These are phyloP conservation scores for Siderastrea radians DNA, from an alignment of 92 coral and sea anemone genomes.

Conservation along the genomic window DNA sequence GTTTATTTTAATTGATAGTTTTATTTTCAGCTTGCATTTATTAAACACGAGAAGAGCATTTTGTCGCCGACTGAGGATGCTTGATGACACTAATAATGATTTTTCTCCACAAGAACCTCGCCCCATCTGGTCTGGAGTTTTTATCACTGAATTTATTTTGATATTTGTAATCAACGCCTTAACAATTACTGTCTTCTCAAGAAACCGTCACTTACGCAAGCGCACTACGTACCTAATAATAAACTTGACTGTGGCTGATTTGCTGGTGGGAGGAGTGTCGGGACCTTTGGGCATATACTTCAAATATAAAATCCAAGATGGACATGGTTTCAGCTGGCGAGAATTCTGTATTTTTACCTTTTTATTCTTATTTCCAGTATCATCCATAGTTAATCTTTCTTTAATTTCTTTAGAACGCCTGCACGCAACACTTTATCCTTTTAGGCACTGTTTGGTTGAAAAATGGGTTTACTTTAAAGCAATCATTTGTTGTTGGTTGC, in stretches of 20 bases:
- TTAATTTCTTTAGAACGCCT: background rate
- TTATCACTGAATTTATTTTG: background rate
- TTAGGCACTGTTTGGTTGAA: background rate
- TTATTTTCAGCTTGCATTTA: no score
- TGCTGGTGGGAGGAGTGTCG: background rate
- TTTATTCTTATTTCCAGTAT: background rate
- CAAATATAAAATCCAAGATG: background rate
- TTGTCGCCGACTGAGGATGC: background rate
- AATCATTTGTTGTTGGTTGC: background rate
- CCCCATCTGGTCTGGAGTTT: background rate
- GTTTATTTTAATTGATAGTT: no score
- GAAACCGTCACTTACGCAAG: conserved; percentile 22
- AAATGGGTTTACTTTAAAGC: background rate
- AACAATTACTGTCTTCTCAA: background rate
- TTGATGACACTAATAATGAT: background rate
- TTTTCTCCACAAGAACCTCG: background rate
- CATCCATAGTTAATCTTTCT: background rate
- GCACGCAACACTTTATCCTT: conserved; percentile 1
- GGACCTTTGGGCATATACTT: background rate
- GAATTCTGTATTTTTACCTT: background rate
- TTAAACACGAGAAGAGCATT: no score
- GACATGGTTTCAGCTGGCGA: background rate
- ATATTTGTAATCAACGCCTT: conserved; percentile 2
- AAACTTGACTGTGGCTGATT: background rate
- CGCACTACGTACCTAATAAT: conserved; percentile 8